Evolutionary conservation across 37 sponge, comb jelly and placozoan genomes (phyloP), one percentile per base, ranked within the genome.

Genomic region (Cladorhizidae sp.): DNA sequence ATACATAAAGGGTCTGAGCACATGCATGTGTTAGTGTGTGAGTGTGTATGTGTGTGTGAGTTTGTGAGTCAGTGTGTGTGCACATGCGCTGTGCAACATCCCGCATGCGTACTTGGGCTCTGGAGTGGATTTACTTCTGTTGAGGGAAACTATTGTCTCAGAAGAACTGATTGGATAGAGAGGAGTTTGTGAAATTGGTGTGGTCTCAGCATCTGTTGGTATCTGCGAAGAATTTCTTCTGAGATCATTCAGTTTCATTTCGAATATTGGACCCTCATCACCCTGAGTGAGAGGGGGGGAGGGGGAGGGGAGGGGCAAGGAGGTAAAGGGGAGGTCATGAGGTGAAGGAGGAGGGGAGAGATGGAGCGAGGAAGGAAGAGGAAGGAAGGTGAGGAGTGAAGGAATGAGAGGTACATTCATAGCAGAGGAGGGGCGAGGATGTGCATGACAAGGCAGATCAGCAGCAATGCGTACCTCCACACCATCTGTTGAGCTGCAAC

Each of bases 221-320:
- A 40, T n/a, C n/a, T n/a, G 23, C n/a, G 71, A 40, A 5, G 26
- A 41, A 39, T n/a, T 40, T 22, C 71, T 71, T 22, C 17, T 45
- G 22, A 71, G 31, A 3, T 2, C 9, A 5, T 55, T 52, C 28
- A 57, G 22, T 25, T n/a, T 49, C 1, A 29, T 58, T 28, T 26
- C 74, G 9, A 75, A 17, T 17, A 56, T 21, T 7, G 38, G 76
- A 36, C 23, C 52, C 22, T 75, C 76, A 2, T 57, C 76, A 75
- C 57, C 59, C 76, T 75, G n/a, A 2, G 9, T 65, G 35, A 28
- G 1, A 35, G 31, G 35, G 35, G 9, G 9, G 49, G 49, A 45
- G 9, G 9, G 49, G 49, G 9, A 12, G 49, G 9, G 49, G 49
- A 9, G 5, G n/a, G n/a, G n/a, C n/a, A 45, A 45, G 5, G 49